Evolutionary conservation across 2,888 invertebrate species (phyloP).

Genomic region (Tortricodes alternella): DNA sequence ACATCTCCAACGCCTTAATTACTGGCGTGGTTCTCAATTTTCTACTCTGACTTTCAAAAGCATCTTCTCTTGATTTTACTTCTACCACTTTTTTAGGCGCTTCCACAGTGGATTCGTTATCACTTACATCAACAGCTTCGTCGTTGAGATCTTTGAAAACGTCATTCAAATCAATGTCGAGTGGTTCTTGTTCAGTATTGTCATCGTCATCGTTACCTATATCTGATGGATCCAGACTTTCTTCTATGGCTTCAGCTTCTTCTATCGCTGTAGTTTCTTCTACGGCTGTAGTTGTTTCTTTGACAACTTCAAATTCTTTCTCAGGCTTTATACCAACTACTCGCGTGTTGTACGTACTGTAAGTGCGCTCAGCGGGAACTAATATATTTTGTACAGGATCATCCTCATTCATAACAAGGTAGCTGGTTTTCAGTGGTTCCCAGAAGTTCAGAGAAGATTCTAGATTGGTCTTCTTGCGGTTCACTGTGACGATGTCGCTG

Average conservation of each 20-base stretch:
- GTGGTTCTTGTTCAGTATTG: not conserved
- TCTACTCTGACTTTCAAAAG: not conserved
- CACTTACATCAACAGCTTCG: not conserved
- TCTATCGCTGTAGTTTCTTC: not conserved
- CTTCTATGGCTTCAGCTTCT: not conserved
- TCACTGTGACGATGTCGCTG: constrained; percentile 24
- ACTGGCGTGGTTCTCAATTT: not conserved
- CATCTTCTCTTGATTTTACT: not conserved
- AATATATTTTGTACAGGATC: not conserved
- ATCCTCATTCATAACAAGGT: not conserved
- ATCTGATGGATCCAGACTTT: not conserved
- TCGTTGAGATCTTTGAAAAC: constrained; percentile 33
- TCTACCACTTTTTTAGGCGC: not conserved
- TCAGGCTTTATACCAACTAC: constrained; percentile 15
- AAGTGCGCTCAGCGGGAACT: not conserved
- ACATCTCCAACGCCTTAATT: constrained; percentile 1
- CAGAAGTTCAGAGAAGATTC: constrained; percentile 15
- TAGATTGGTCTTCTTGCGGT: constrained; percentile 18
- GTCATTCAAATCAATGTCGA: constrained; percentile 31
- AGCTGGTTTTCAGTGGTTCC: constrained; percentile 14
- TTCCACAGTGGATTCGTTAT: not conserved
- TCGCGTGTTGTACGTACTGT: not conserved
- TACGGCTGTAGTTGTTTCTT: not conserved
- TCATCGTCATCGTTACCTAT: not conserved
- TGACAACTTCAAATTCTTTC: too few relatives aligned